These are phyloP conservation scores for Microctenopoma stevenorrisi DNA, from an alignment of 2,797 vertebrate genomes.

Conservation along the genomic window DNA sequence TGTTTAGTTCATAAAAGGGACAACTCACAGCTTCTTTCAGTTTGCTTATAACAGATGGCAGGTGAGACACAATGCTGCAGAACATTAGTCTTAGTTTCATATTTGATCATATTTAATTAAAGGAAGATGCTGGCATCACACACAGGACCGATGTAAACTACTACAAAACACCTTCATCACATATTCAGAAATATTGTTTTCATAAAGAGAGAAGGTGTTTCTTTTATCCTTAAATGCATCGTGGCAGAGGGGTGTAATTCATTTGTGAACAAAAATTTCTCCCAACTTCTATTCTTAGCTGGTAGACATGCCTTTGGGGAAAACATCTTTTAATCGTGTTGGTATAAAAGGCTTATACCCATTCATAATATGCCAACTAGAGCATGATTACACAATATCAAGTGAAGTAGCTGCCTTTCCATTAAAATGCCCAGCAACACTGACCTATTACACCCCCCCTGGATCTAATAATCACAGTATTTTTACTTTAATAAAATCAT, in stretches of 20 bases:
- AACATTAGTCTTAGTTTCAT: background rate
- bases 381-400: constrained; percentile 66
- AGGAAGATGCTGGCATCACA: background rate
- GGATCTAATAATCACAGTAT: background rate
- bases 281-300: constrained; percentile 46
- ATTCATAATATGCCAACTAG: constrained; percentile 67
- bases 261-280: constrained; percentile 12
- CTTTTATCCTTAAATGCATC: constrained; percentile 8
- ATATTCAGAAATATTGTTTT: constrained; percentile 25
- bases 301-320: constrained; percentile 27
- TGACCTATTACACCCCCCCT: constrained; percentile 1
- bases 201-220: constrained; percentile 1
- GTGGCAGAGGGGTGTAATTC: constrained; percentile 16
- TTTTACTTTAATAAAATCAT: background rate
- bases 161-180: constrained; percentile 3
- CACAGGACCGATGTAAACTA: background rate
- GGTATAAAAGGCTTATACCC: constrained; percentile 49
- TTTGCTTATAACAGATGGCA: constrained; percentile 37
- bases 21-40: constrained; percentile 17
- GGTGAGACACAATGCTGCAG: constrained; percentile 20
- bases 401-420: constrained; percentile 41
- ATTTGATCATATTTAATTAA: background rate
- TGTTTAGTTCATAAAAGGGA: constrained; percentile 34
- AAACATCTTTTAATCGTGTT: constrained; percentile 52
- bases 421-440: constrained; percentile 30